Base-by-base conservation (phyloP, 2,888 invertebrate genomes). In the Leucoma salicis region DNA sequence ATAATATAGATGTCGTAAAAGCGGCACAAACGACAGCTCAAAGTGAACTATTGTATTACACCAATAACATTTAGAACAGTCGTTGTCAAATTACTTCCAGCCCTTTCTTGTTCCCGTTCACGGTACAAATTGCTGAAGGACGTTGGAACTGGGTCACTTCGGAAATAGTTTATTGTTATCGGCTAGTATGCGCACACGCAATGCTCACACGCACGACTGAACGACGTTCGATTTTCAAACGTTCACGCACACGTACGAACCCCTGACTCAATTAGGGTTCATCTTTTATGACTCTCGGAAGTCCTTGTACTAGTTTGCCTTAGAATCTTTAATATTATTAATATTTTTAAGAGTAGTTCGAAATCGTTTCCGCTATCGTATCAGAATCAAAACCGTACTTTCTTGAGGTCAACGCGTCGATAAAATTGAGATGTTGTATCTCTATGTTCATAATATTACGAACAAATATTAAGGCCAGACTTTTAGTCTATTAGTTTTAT, bases 81-180 rank as follows among this genome's bases (percentile, higher is more conserved):
- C 49, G 57, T 69, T 77, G 78, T 76, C 78, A 77, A 80, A 83
- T 80, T 65, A 74, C 78, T 78, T 71, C 67, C 71, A 78, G 84
- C 87, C 87, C 87, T 87, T 88, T 89, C 86, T 87, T 85, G 84
- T 85, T 88, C 87, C 88, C 84, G 83, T 78, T 78, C 80, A 78
- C 84, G 78, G 83, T 78, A 87, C 87, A 82, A 84, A 87, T 87
- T 86, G 69, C 81, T 73, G 88, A 89, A 89, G 89, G 89, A 89
- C 89, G 88, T 82, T 74, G 74, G 70, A 89, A 86, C 85, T 89
- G 79, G 88, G 88, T 88, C 89, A 89, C 86, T 89, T 89, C 89
- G 88, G 86, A 89, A 89, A 89, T 89, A 89, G 87, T 88, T 88
- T 88, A 89, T 89, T 89, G 89, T 89, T 89, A 89, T 88, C 87